Percentiles rank a stretch among this genome's conserved stretches.
Conservation (phyloP, 2,113 vertebrate species). For the Tichodroma muraria region DNA sequence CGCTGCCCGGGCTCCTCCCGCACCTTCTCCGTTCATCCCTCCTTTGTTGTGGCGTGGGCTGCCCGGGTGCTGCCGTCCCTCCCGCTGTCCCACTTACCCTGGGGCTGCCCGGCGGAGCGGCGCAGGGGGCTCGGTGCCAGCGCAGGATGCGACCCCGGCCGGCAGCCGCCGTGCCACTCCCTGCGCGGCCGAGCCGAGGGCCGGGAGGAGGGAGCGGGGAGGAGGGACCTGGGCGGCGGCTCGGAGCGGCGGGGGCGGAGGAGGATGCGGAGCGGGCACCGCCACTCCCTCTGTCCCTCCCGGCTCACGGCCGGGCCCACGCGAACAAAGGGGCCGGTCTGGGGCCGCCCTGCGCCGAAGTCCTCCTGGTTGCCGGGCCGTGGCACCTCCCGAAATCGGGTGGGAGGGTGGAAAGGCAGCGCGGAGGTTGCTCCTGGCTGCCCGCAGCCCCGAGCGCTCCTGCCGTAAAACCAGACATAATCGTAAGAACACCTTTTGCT, state of each 20-base stretch:
- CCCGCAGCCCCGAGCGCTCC: not conserved
- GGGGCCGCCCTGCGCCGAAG: not conserved
- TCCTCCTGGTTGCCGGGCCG: not conserved
- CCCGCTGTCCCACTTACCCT: not conserved
- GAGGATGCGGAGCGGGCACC: not conserved
- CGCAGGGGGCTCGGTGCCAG: not conserved
- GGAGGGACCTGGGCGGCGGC: not conserved
- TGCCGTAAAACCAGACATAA: not conserved
- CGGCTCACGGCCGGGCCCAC: not conserved
- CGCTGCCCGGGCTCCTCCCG: not conserved
- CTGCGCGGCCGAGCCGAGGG: not conserved
- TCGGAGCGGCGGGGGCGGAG: not conserved
- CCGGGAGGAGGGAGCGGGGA: not conserved
- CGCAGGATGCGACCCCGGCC: not conserved
- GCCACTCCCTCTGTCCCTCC: not conserved
- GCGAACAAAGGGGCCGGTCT: conserved; percentile 59
- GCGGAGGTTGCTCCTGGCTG: not conserved
- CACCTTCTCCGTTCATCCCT: not conserved
- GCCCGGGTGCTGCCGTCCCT: not conserved
- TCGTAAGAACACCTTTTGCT: not conserved
- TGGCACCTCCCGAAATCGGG: not conserved
- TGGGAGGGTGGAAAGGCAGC: conserved; percentile 21
- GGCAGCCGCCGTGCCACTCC: conserved; percentile 18
- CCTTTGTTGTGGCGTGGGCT: conserved; percentile 7
- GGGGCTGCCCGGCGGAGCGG: not conserved